Base-by-base conservation (phyloP, 2,888 invertebrate genomes). In the Torymus aiolomorphi region DNA sequence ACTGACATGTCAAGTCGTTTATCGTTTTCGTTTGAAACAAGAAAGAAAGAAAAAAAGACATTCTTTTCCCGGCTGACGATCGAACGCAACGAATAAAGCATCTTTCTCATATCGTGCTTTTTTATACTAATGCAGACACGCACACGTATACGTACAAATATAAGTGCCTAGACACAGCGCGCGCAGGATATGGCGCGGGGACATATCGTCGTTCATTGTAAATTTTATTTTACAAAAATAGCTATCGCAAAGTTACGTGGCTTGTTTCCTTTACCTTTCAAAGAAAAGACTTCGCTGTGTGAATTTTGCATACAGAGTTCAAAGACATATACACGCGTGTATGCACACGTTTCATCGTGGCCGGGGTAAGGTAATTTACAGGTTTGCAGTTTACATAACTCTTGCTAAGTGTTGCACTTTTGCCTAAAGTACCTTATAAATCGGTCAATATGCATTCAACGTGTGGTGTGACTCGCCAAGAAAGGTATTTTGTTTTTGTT, bases 221-320 rank as follows among this genome's bases (percentile, higher is more conserved):
- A 81, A 78, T 69, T 51, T 80, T 80, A 76, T 80, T 80, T 80
- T 82, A 82, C 82, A 82, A 82, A 82, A 82, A 82, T 82, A 82
- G 78, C 78, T 82, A 80, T 82, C 76, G 80, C 76, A 82, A 80
- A 70, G 72, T 82, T 66, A 73, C 70, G 67, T 42, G 42, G 42
- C 42, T 75, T 65, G 56, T 59, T 76, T 69, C 13, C 57, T 72
- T 81, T 59, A 31, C 49, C 12, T 51, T 63, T 51, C 2, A 77
- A 79, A 77, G 73, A 76, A 82, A 81, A 78, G 1, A 66, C 16
- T 82, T 77, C 61, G 75, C 77, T 80, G 82, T 78, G 57, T 73
- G 69, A 76, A 20, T 76, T 66, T 81, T 75, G 75, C 69, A n/a
- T 73, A 81, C 76, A 79, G 61, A 76, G 73, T 73, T 70, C 51